phyloP scores from a whole-genome alignment of 53 echinoderm and acorn worm genomes.

The Temnopleurus reevesii region DNA sequence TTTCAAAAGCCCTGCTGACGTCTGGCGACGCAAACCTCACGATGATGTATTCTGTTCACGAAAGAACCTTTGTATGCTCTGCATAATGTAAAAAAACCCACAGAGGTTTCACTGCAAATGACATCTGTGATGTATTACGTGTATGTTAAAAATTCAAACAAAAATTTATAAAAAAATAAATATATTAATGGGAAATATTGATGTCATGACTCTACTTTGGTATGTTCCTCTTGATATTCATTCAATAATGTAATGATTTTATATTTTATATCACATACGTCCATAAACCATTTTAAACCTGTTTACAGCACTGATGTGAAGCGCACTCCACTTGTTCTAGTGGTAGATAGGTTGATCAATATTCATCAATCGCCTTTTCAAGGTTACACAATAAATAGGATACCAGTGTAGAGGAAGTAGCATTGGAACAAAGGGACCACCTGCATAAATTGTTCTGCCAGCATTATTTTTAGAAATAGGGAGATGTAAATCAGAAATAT shows the following conservation, averaged over 20 bases:
- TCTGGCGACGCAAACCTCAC: background rate
- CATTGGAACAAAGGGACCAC: background rate
- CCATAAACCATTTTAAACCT: background rate
- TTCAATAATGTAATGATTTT: too few relatives aligned
- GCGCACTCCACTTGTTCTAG: slow-evolving; percentile 3
- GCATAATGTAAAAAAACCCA: background rate
- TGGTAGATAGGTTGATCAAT: slow-evolving; percentile 18
- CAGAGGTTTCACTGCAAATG: background rate
- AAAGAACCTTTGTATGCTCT: background rate
- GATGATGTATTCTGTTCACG: background rate
- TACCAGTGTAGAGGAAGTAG: background rate
- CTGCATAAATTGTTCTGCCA: background rate
- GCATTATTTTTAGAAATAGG: background rate
- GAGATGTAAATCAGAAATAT: background rate
- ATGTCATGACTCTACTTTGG: too few relatives aligned
- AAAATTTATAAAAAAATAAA: too few relatives aligned
- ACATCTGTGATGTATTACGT: background rate
- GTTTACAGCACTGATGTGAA: background rate
- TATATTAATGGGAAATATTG: too few relatives aligned
- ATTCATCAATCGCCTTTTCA: slow-evolving; percentile 11
- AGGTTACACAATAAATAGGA: slow-evolving; percentile 12
- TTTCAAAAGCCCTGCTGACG: slow-evolving; percentile 5
- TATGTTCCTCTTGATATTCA: too few relatives aligned
- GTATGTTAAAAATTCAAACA: too few relatives aligned
- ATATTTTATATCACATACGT: background rate